These are phyloP conservation scores for Zaprionus lachaisei DNA, from an alignment of 1,140 invertebrate species.

Conservation along the genomic window DNA sequence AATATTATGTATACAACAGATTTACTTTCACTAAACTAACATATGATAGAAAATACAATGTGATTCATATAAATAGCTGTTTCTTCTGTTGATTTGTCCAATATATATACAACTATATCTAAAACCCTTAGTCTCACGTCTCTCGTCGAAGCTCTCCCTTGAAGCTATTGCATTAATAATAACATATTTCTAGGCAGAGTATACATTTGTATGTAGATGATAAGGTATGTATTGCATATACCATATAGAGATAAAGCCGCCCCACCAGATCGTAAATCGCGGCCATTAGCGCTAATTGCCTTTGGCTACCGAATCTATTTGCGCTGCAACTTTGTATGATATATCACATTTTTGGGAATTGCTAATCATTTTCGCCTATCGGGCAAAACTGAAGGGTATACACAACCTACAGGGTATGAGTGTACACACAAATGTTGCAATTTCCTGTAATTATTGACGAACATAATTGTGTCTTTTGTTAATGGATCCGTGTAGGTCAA, in stretches of 20 bases:
- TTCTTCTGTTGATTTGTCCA: too few relatives aligned
- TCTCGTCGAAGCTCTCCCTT: too few relatives aligned
- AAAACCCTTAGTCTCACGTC: too few relatives aligned
- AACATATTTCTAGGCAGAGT: not conserved
- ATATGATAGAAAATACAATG: too few relatives aligned
- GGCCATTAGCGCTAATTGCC: conserved; percentile 1
- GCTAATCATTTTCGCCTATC: not conserved
- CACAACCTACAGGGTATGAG: not conserved
- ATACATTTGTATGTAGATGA: not conserved
- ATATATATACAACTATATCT: too few relatives aligned
- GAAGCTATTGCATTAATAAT: not conserved
- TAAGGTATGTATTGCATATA: not conserved
- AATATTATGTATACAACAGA: too few relatives aligned
- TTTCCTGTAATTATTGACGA: conserved; percentile 49
- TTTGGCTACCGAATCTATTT: not conserved
- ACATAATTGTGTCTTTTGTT: conserved; percentile 31
- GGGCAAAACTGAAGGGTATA: not conserved
- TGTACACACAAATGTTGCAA: not conserved
- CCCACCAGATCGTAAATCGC: not conserved
- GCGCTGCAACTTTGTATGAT: not conserved
- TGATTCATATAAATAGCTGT: too few relatives aligned
- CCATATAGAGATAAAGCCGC: not conserved
- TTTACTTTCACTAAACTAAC: too few relatives aligned
- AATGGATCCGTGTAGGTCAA: conserved; percentile 24
- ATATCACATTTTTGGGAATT: not conserved